Base-by-base conservation (phyloP, 1,140 invertebrate species). In the Propsilocerus akamusi region DNA sequence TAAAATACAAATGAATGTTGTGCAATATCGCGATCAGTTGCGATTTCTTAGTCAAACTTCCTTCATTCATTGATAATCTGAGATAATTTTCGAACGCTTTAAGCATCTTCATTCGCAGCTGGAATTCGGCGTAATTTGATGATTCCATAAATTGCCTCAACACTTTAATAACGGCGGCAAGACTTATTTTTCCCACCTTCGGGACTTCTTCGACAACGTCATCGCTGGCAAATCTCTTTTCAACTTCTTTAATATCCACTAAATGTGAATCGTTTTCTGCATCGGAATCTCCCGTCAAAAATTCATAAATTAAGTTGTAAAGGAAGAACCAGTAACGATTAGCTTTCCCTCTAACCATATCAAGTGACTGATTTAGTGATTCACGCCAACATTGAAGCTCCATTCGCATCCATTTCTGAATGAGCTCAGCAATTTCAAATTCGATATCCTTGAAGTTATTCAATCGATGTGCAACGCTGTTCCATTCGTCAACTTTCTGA, bases 311-410 rank as follows among this genome's bases (percentile, higher is more conserved):
- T 2, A 87, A 64, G 8, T 78, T 74, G 59, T 85, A 94, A 14
- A 97, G 62, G 59, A 86, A 80, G 62, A 92, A 90, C 90, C 91
- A 97, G 77, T 88, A 95, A 64, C 83, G 86, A 26, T 80, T 74
- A 0, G 76, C 73, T 49, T 76, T 70, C 0, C 70, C 65, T 55
- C 75, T 68, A 47, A 81, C 69, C 56, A 80, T 81, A 23, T 75
- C 63, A 32, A 72, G 71, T 3, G 77, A 64, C 51, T 74, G 72
- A 47, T 78, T 74, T 0, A 94, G 65, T 48, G 82, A 80, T 58
- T 82, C 75, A 54, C 83, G 84, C 90, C 91, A 95, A 55, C 78
- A 77, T 26, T 75, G 74, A 46, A 99, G 72, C 66, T 99, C 96
- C 2, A 95, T 61, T 65, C 88, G 85, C 49, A 94, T 76, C 94